phyloP scores from a whole-genome alignment of 2,797 vertebrate genomes.

The Falco rusticolus region DNA sequence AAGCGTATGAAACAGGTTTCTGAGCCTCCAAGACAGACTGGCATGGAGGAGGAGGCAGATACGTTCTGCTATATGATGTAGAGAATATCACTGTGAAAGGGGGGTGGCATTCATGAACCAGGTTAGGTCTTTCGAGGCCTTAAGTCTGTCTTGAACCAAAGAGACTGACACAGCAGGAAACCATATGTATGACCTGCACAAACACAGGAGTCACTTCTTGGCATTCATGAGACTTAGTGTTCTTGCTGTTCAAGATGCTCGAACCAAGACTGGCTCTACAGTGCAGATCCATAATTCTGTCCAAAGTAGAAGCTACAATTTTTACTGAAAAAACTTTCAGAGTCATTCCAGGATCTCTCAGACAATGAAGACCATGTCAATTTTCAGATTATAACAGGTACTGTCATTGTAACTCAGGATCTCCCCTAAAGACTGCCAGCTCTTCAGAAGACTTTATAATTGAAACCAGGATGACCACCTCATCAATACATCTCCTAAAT shows the following conservation, averaged over 20 bases:
- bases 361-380: background rate
- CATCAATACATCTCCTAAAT: background rate
- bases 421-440: background rate
- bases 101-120: background rate
- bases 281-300: background rate
- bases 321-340: background rate
- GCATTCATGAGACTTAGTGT: background rate
- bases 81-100: background rate
- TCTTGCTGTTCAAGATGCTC: background rate
- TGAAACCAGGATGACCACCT: background rate
- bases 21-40: background rate
- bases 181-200: background rate
- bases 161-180: background rate
- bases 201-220: background rate
- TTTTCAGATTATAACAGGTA: background rate
- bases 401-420: background rate
- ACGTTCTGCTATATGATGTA: background rate
- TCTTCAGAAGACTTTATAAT: background rate
- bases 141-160: background rate
- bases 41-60: background rate
- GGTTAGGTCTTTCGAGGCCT: background rate
- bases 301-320: background rate
- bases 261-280: background rate
- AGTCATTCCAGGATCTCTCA: background rate
- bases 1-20: background rate